A percentile compares a stretch with the other conserved stretches of the same genome.
phyloP scores from a whole-genome alignment of 2,113 vertebrate species.

The Etheostoma cragini region DNA sequence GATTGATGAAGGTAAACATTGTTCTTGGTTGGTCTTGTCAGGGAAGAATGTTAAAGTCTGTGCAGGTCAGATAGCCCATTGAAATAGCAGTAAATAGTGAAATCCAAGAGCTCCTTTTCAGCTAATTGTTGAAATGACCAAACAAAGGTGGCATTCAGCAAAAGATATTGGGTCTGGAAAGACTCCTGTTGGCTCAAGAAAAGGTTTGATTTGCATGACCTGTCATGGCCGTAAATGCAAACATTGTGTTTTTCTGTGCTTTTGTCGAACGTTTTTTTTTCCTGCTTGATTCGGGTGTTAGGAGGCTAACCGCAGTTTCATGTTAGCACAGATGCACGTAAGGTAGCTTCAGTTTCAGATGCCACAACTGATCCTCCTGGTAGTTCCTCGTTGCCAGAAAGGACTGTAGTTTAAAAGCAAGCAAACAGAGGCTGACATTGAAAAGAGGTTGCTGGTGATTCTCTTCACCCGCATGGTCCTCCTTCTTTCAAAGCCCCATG shows the following conservation, averaged over 20 bases:
- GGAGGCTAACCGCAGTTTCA: conserved; percentile 12
- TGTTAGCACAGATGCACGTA: conserved; percentile 15
- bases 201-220: conserved; percentile 36
- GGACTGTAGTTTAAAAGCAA: conserved; percentile 8
- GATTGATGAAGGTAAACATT: conserved; percentile 75
- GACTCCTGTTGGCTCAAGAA: conserved; percentile 23
- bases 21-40: conserved; percentile 71
- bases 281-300: background rate
- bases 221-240: conserved; percentile 10
- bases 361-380: background rate
- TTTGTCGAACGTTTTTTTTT: background rate
- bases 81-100: conserved; percentile 59
- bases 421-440: conserved; percentile 2
- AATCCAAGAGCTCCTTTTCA: conserved; percentile 59
- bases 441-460: conserved; percentile 10
- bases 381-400: background rate
- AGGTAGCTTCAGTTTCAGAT: conserved; percentile 23
- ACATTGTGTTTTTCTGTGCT: conserved; percentile 1
- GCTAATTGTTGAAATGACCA: conserved; percentile 59
- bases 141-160: conserved; percentile 71
- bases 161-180: conserved; percentile 36
- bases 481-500: conserved; percentile 25
- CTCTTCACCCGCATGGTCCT: background rate
- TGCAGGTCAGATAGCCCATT: conserved; percentile 51
- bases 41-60: conserved; percentile 54